These are phyloP conservation scores for Calcarius lapponicus DNA, from an alignment of 2,797 vertebrate genomes.

Conservation along the genomic window DNA sequence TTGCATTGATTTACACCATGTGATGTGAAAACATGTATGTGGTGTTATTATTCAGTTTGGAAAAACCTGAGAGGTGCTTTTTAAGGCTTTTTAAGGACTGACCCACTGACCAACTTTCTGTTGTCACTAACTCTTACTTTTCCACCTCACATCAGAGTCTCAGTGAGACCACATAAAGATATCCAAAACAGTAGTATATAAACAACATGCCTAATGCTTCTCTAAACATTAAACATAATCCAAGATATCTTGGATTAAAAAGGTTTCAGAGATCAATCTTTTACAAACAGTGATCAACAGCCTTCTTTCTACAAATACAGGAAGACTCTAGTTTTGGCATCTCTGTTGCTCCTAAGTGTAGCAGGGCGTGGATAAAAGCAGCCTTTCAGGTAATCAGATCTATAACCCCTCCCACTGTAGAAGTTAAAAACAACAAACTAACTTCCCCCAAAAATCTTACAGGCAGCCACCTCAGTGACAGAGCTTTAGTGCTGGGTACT, in stretches of 20 bases:
- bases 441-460: neutral
- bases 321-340: neutral
- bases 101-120: neutral
- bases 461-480: neutral
- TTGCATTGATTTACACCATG: neutral
- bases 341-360: neutral
- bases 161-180: neutral
- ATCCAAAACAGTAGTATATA: neutral
- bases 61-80: neutral
- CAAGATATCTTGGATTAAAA: neutral
- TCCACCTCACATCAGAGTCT: neutral
- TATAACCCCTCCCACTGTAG: neutral
- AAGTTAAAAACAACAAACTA: neutral
- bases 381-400: neutral
- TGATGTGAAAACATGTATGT: fast-evolving
- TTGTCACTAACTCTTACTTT: neutral
- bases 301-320: neutral
- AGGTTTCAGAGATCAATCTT: neutral
- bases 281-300: neutral
- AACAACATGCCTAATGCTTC: neutral
- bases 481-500: neutral
- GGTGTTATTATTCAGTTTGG: neutral
- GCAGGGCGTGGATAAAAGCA: neutral
- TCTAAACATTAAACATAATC: neutral
- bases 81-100: neutral